phyloP scores from a whole-genome alignment of 2,888 invertebrate species.

The Rhorus exstirpatorius region DNA sequence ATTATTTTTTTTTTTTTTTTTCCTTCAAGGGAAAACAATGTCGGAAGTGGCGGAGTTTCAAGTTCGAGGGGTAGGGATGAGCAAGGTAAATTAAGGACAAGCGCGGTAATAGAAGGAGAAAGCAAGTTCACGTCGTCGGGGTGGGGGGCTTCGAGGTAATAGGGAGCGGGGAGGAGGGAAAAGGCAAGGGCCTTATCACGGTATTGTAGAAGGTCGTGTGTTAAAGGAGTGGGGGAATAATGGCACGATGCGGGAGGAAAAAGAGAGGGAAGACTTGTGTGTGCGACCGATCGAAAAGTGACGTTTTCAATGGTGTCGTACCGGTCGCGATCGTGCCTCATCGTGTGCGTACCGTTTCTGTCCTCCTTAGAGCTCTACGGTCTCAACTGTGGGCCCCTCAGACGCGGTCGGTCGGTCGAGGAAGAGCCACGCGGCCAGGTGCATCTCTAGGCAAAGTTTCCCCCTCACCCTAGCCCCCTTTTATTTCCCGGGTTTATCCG shows the following conservation, averaged over 20 bases:
- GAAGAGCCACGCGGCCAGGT: conserved; percentile 84
- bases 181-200: conserved; percentile 63
- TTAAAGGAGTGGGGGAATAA: conserved; percentile 41
- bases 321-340: conserved; percentile 80
- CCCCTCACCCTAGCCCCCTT: conserved; percentile 6
- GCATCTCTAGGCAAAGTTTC: conserved; percentile 72
- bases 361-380: conserved; percentile 84
- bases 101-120: conserved; percentile 56
- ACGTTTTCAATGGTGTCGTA: conserved; percentile 85
- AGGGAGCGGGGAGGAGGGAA: conserved; percentile 64
- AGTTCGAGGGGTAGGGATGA: conserved; percentile 52
- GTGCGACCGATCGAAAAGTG: conserved; percentile 80
- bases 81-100: conserved; percentile 66
- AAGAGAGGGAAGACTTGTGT: conserved; percentile 72
- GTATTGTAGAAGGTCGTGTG: conserved; percentile 64
- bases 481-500: conserved; percentile 62
- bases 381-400: conserved; percentile 80
- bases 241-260: conserved; percentile 53
- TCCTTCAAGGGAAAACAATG: conserved; percentile 24
- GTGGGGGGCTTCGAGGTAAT: conserved; percentile 44
- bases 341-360: conserved; percentile 85
- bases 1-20: too few species aligned
- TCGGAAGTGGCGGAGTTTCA: conserved; percentile 42
- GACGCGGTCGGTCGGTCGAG: conserved; percentile 84
- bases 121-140: conserved; percentile 50